phyloP scores from a whole-genome alignment of 2,797 vertebrate species.

The Coendou prehensilis region DNA sequence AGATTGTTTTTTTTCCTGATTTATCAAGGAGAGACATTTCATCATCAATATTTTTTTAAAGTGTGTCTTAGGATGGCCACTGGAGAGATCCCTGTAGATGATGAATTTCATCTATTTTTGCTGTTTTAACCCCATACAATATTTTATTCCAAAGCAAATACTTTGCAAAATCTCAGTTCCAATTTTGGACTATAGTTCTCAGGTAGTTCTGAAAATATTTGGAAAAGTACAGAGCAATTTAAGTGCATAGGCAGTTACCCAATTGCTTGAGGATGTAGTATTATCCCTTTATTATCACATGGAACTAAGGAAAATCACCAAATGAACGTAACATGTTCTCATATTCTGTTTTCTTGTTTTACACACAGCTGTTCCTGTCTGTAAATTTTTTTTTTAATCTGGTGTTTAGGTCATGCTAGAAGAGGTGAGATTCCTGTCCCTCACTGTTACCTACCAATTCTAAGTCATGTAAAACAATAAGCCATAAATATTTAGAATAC shows the following conservation, averaged over 20 bases:
- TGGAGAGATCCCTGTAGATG: not conserved
- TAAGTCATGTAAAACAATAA: not conserved
- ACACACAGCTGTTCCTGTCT: not conserved
- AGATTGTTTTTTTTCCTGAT: slow-evolving; percentile 20
- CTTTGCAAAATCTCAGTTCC: slow-evolving; percentile 10
- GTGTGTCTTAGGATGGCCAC: not conserved
- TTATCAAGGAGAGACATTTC: slow-evolving; percentile 38
- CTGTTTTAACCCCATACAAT: not conserved
- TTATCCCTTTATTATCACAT: not conserved
- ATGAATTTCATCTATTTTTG: slow-evolving; percentile 29
- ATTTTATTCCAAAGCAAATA: not conserved
- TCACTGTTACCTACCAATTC: not conserved
- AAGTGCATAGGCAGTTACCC: not conserved
- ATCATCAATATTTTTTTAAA: not conserved
- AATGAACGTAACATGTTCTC: not conserved
- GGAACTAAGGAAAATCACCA: not conserved
- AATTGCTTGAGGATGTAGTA: not conserved
- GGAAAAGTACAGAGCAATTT: not conserved
- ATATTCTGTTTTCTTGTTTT: slow-evolving; percentile 24
- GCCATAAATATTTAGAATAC: slow-evolving; percentile 20
- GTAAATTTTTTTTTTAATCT: not conserved
- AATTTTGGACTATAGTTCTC: not conserved
- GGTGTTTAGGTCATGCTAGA: slow-evolving; percentile 14
- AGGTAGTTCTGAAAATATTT: not conserved
- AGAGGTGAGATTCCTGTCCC: not conserved